Evolutionary conservation across 2,113 vertebrate genomes (phyloP).

Genomic region (Lampris incognitus): DNA sequence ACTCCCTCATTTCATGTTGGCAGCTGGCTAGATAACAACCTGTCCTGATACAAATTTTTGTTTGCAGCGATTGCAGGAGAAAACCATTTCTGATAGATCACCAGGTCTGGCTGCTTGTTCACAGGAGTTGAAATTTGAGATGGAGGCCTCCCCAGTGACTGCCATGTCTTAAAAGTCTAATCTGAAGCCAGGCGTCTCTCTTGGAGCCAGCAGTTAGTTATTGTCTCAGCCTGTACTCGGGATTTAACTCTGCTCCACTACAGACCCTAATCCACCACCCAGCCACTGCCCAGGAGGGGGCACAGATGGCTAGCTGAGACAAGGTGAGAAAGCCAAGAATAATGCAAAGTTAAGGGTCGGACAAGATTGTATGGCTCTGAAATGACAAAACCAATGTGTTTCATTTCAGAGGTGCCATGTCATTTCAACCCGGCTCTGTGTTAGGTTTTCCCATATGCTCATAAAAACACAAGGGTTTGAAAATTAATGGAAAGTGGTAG

Average conservation of each 20-base stretch:
- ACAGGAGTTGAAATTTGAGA: conserved; percentile 45
- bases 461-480: no score
- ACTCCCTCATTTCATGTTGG: conserved; percentile 33
- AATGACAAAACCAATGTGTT: conserved; percentile 53
- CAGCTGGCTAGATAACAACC: conserved; percentile 37
- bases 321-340: conserved; percentile 65
- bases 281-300: conserved; percentile 73
- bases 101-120: conserved; percentile 32
- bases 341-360: conserved; percentile 44
- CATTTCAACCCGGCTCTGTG: background rate
- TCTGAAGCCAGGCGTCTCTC: conserved; percentile 65
- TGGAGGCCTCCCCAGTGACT: conserved; percentile 20
- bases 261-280: conserved; percentile 74
- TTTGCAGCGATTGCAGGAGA: conserved; percentile 7
- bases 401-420: conserved; percentile 5
- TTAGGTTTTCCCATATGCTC: conserved; percentile 5
- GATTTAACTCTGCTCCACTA: conserved; percentile 61
- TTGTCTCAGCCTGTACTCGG: conserved; percentile 67
- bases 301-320: conserved; percentile 72
- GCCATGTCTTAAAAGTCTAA: conserved; percentile 48
- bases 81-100: background rate
- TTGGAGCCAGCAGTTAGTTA: conserved; percentile 56
- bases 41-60: conserved; percentile 13
- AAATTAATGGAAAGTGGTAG: no score
- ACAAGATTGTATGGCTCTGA: conserved; percentile 51